Conservation (phyloP, 2,797 vertebrate species). For the Toxotes lorentzi region DNA sequence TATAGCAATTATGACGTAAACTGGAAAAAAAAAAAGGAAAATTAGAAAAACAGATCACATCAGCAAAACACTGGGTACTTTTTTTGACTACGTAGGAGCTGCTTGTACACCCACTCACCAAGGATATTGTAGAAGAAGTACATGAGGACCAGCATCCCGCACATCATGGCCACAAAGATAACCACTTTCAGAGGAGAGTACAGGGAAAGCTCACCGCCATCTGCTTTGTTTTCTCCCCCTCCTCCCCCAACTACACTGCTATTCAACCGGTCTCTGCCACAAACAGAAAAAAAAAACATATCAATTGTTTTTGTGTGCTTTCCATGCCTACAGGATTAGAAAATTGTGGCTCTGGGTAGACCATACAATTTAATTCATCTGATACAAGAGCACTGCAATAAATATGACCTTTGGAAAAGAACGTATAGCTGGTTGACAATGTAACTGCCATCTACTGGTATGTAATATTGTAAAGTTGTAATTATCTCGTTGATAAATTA, state of each 20-base stretch:
- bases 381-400: not conserved
- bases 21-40: too few relatives aligned
- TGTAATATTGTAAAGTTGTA: not conserved
- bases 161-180: constrained; percentile 92
- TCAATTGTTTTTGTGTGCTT: not conserved
- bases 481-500: not conserved
- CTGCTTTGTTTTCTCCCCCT: constrained; percentile 79
- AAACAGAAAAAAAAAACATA: constrained; percentile 40
- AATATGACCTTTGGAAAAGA: not conserved
- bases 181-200: constrained; percentile 92
- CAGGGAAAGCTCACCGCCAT: constrained; percentile 88
- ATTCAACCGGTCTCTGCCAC: constrained; percentile 85
- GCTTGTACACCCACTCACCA: constrained; percentile 82
- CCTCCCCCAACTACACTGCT: constrained; percentile 64
- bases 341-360: not conserved
- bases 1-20: constrained; percentile 93
- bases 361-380: not conserved
- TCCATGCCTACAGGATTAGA: not conserved
- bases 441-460: not conserved
- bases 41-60: not conserved
- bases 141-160: constrained; percentile 93
- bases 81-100: not conserved
- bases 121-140: constrained; percentile 96
- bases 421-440: not conserved
- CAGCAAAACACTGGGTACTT: not conserved